Evolutionary conservation across 2,888 invertebrate genomes (phyloP).

Genomic region (Drosophila imparisetae): DNA sequence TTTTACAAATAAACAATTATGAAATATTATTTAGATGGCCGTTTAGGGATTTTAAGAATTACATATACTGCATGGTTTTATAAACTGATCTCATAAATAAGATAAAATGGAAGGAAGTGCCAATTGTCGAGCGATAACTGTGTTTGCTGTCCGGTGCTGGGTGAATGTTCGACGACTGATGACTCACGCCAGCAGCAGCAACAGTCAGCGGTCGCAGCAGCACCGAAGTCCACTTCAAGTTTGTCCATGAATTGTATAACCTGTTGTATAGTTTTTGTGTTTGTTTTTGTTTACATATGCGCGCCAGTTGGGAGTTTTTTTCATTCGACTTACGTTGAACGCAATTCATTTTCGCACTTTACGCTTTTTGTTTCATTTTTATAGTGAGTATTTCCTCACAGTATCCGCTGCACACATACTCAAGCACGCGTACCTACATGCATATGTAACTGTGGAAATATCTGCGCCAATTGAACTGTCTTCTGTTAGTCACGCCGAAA

Average conservation of each 20-base stretch:
- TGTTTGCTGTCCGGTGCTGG: slow-evolving; percentile 31
- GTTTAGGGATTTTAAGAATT: not conserved
- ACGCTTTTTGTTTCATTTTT: slow-evolving; percentile 39
- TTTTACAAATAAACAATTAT: not conserved
- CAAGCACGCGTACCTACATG: not conserved
- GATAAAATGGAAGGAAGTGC: not conserved
- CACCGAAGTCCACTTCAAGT: slow-evolving; percentile 53
- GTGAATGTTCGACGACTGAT: slow-evolving; percentile 52
- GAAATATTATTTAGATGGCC: not conserved
- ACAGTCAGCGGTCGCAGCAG: slow-evolving; percentile 18
- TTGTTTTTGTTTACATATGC: slow-evolving; percentile 76
- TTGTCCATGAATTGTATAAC: slow-evolving; percentile 79
- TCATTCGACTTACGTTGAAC: slow-evolving; percentile 60
- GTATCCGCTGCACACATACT: slow-evolving; percentile 55
- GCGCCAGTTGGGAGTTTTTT: slow-evolving; percentile 44
- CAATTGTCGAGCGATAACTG: slow-evolving; percentile 2
- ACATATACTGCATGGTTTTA: not conserved
- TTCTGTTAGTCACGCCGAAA: slow-evolving; percentile 62
- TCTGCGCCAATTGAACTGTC: slow-evolving; percentile 47
- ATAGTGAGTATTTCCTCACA: slow-evolving; percentile 66
- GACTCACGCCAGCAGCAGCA: slow-evolving; percentile 48
- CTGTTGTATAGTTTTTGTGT: slow-evolving; percentile 64
- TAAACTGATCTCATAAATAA: not conserved
- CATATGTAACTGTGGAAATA: slow-evolving; percentile 9
- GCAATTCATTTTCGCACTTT: slow-evolving; percentile 60